Base-by-base conservation (phyloP, 2,888 invertebrate species). In the Selenia dentaria region DNA sequence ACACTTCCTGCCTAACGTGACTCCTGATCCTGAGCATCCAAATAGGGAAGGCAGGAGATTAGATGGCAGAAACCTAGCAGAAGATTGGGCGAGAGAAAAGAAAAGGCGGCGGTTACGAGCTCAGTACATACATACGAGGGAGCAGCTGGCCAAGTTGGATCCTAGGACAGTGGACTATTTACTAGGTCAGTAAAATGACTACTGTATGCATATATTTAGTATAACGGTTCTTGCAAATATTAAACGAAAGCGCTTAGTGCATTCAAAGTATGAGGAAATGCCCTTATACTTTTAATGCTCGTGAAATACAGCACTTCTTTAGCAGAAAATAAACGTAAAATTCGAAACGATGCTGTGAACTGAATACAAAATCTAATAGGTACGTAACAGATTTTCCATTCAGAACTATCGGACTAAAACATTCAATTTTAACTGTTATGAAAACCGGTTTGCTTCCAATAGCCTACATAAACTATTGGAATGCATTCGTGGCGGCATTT, bases 31-130 rank as follows among this genome's bases (percentile, higher is more conserved):
- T 0, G 95, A 95, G 68, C 93, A 93, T 68, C 92, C 93, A 0
- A 93, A 93, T 49, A 93, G 94, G 51, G 94, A 94, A 71, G 95
- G 95, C 0, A 89, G 95, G 62, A 91, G 95, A 55, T 81, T 95
- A 10, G 96, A 96, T 67, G 95, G 95, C 0, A 87, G 95, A 50
- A 95, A 96, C 79, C 92, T 96, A 38, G 94, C 96, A 44, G 94
- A 96, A 76, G 95, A 95, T 73, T 96, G 96, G 96, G 91, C 94
- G 0, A 84, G 94, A 58, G 95, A 95, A 71, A 94, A 94, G 83
- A 94, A 94, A 63, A 91, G 93, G 54, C 86, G 93, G 45, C 91
- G 92, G 32, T 77, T 94, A n/a, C 85, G 93, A 57, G 94, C 94
- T 0, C 93, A 94, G 69, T 96, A 95, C 73, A 95, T 96, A 11